Percentiles rank a stretch among this genome's conserved stretches.
Evolutionary conservation across 37 sponge, comb jelly and placozoan genomes (phyloP).

Genomic region (Lycopodina hypogea): DNA sequence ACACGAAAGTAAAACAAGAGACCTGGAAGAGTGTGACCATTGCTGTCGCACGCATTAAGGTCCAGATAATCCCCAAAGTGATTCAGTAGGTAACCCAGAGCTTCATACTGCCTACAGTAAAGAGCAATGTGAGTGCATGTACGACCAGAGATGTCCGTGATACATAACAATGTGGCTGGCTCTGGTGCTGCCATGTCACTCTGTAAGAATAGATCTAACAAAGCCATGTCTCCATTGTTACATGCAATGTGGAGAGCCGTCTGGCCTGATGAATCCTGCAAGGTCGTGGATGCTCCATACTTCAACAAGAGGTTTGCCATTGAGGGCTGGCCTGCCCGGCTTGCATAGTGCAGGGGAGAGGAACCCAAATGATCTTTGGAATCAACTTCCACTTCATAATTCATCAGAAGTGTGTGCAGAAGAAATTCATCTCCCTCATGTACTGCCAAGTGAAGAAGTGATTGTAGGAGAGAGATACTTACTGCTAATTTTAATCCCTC

Average conservation of each 20-base stretch:
- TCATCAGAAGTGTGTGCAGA: constrained; percentile 1
- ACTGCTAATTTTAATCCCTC: not conserved
- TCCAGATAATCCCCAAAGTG: constrained; percentile 8
- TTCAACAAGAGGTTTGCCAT: constrained; percentile 18
- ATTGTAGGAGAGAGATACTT: not conserved
- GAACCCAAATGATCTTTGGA: constrained; percentile 32
- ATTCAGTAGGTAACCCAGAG: constrained; percentile 15
- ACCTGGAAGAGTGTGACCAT: constrained; percentile 32
- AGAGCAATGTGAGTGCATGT: constrained; percentile 36
- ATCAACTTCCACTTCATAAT: constrained; percentile 19
- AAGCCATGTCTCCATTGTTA: constrained; percentile 1
- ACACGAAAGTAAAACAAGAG: constrained; percentile 13
- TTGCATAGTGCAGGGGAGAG: constrained; percentile 60
- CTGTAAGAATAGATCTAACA: constrained; percentile 16
- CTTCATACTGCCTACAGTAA: constrained; percentile 30
- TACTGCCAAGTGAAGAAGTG: constrained; percentile 7
- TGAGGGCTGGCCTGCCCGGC: not conserved
- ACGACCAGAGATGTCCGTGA: constrained; percentile 1
- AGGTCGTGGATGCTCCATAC: constrained; percentile 9
- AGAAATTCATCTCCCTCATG: constrained; percentile 12
- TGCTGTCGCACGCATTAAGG: not conserved
- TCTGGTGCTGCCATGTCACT: not conserved
- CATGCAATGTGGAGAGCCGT: constrained; percentile 59
- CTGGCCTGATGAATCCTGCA: not conserved
- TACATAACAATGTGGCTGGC: not conserved